Evolutionary conservation across 2,888 invertebrate genomes (phyloP).

Genomic region (Drosophila percnosoma): DNA sequence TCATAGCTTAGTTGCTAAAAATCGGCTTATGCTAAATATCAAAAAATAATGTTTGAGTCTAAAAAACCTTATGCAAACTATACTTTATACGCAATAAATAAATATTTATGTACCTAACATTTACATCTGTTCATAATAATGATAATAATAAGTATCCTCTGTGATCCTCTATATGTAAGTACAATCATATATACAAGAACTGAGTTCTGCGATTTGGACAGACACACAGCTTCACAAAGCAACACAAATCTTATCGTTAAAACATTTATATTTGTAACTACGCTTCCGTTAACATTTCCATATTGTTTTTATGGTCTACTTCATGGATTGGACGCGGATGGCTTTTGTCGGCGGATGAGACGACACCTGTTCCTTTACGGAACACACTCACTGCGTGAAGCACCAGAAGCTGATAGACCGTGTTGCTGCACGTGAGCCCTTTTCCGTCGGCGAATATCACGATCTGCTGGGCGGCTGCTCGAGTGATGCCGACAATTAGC

Average conservation of each 20-base stretch:
- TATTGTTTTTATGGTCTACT: constrained; percentile 76
- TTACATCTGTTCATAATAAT: constrained; percentile 55
- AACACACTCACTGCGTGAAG: too few relatives aligned
- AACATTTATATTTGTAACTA: constrained; percentile 63
- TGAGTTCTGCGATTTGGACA: constrained; percentile 30
- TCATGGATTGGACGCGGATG: constrained; percentile 3
- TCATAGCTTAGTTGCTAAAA: too few relatives aligned
- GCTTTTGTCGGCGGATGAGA: too few relatives aligned
- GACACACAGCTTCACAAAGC: constrained; percentile 45
- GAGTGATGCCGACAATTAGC: too few relatives aligned
- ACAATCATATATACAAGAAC: constrained; percentile 59
- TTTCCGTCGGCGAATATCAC: too few relatives aligned
- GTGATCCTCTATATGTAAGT: constrained; percentile 41
- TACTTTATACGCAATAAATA: constrained; percentile 58
- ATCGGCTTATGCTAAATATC: too few relatives aligned
- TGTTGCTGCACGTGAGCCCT: too few relatives aligned
- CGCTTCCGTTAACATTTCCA: constrained; percentile 62
- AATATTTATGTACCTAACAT: constrained; percentile 63
- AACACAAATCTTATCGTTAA: constrained; percentile 58
- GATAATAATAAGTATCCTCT: constrained; percentile 45
- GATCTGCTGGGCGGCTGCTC: too few relatives aligned
- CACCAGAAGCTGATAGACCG: too few relatives aligned
- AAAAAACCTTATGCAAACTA: too few relatives aligned
- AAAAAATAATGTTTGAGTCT: too few relatives aligned
- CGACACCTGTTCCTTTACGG: too few relatives aligned